Evolutionary conservation across 2,113 vertebrate genomes (phyloP).

Genomic region (Pelobates fuscus): DNA sequence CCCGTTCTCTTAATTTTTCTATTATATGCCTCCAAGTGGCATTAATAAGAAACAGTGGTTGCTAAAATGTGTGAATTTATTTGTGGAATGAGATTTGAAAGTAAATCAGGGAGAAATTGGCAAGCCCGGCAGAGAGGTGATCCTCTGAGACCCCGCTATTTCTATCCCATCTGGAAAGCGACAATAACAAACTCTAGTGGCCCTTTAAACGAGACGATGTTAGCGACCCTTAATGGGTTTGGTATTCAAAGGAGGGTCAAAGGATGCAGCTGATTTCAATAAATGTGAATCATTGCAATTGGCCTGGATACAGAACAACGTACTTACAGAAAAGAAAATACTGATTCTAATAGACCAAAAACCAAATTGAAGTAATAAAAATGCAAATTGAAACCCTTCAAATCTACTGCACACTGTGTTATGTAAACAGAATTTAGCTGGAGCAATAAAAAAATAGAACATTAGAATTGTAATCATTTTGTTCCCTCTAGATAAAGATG

Average conservation of each 20-base stretch:
- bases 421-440: neutral
- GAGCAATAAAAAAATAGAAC: neutral
- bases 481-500: neutral
- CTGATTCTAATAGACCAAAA: neutral
- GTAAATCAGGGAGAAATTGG: constrained; percentile 35
- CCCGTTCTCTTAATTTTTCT: constrained; percentile 21
- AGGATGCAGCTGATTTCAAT: constrained; percentile 1
- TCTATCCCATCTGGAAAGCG: neutral
- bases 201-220: neutral
- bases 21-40: constrained; percentile 2
- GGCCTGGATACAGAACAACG: neutral
- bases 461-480: neutral
- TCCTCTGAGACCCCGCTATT: neutral
- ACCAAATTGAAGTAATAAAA: constrained; percentile 1
- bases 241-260: neutral
- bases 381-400: neutral
- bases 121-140: neutral
- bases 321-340: neutral
- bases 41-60: constrained; percentile 35
- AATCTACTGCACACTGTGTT: neutral
- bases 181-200: neutral
- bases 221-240: neutral
- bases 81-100: constrained; percentile 12
- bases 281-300: neutral
- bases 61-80: constrained; percentile 31